Percentiles rank a stretch among this genome's conserved stretches.
These are phyloP conservation scores for Drosophila nr. perissopoda DNA, from an alignment of 2,888 invertebrate genomes.

Conservation along the genomic window DNA sequence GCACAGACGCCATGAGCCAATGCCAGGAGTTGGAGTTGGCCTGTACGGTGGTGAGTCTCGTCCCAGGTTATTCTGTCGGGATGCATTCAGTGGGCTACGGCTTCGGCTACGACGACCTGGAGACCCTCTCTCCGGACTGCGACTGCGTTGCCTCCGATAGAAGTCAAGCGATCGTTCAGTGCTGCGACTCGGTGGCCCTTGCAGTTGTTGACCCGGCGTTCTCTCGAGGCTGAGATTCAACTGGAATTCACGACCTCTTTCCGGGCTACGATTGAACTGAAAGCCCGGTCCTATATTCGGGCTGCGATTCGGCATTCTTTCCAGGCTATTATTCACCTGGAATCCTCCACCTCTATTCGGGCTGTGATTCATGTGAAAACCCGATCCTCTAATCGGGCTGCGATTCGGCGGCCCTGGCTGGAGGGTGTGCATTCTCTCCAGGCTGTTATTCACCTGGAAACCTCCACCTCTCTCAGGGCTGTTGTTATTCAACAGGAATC, in stretches of 20 bases:
- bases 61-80: no score
- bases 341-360: background rate
- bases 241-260: background rate
- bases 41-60: constrained; percentile 2
- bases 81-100: constrained; percentile 14
- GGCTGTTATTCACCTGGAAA: background rate
- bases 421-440: background rate
- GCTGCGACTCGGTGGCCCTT: background rate
- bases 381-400: background rate
- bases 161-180: background rate
- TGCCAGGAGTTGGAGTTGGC: background rate
- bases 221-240: background rate
- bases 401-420: background rate
- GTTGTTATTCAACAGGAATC: no score
- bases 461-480: background rate
- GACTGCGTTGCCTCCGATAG: background rate
- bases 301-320: background rate
- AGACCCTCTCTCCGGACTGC: background rate
- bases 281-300: background rate
- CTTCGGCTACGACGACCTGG: constrained; percentile 10
- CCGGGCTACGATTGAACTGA: background rate
- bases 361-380: no score
- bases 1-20: constrained; percentile 10
- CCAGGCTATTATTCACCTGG: background rate
- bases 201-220: background rate